Conservation (phyloP, 2,113 vertebrate species). For the Suricata suricatta region DNA sequence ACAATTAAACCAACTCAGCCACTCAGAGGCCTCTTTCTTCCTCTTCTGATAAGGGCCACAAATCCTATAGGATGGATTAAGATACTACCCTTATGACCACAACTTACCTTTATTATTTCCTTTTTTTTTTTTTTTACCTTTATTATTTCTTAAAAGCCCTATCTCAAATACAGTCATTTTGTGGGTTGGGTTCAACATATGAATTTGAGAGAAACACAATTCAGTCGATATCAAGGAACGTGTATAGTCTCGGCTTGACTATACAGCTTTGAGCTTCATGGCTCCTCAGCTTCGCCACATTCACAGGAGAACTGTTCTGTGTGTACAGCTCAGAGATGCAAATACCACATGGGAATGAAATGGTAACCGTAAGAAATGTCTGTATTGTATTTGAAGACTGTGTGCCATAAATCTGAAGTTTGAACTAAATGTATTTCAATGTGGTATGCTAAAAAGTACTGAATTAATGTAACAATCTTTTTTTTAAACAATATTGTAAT, state of each 20-base stretch:
- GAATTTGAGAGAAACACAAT: not conserved
- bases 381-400: conserved; percentile 78
- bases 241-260: not conserved
- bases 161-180: not conserved
- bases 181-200: not conserved
- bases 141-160: not conserved
- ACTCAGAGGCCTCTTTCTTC: not conserved
- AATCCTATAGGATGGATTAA: not conserved
- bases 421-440: conserved; percentile 80
- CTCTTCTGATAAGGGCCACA: not conserved
- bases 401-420: conserved; percentile 79
- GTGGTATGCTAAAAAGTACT: conserved; percentile 77
- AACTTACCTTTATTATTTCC: not conserved
- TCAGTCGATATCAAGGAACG: not conserved
- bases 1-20: no score
- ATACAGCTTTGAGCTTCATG: conserved; percentile 31
- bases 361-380: conserved; percentile 72
- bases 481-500: conserved; percentile 76
- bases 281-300: conserved; percentile 46
- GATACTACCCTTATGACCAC: not conserved
- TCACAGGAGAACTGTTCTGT: conserved; percentile 52
- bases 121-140: no score
- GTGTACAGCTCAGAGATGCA: conserved; percentile 59
- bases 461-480: conserved; percentile 73
- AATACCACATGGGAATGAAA: conserved; percentile 43